Base-by-base conservation (phyloP, 2,888 invertebrate genomes). In the Falcaria lacertinaria region DNA sequence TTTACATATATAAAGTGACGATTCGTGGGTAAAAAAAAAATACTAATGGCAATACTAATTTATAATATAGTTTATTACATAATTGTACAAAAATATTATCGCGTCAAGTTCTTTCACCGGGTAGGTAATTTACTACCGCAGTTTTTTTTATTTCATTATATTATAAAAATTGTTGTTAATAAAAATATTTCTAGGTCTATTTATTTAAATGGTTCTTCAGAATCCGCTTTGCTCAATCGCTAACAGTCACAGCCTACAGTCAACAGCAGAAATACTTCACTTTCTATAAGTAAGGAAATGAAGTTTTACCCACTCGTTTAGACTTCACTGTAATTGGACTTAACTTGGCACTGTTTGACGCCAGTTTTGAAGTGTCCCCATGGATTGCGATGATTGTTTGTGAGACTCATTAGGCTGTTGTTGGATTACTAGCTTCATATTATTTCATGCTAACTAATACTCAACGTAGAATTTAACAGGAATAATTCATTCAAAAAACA, bases 281-380 rank as follows among this genome's bases (percentile, higher is more conserved):
- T 79, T 79, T 78, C 77, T 79, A 76, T 80, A 68, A 69, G 60
- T 66, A 65, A 66, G 67, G 61, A 68, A 74, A 71, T 69, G 64
- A 70, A 71, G 79, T 84, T 84, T 66, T 61, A 64, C 69, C 65
- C 79, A 69, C 77, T 75, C 78, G 76, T 81, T 83, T 75, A 69
- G 74, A 75, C 67, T 77, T 66, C 45, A 54, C 64, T 68, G 72
- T 83, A 82, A 85, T 80, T 85, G 76, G 74, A 80, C 74, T 74
- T 69, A 72, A 79, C 75, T 82, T 69, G 73, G 71, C 73, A 75
- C 79, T 83, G 78, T 83, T 82, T 77, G 79, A 76, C 69, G 73
- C 64, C 67, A 72, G 69, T 65, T 71, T 61, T 63, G 61, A 66
- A 69, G 56, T 57, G 51, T 56, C 57, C 57, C 57, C 57, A 53